Conservation (phyloP, 2,888 invertebrate species). For the Blastobasis adustella region DNA sequence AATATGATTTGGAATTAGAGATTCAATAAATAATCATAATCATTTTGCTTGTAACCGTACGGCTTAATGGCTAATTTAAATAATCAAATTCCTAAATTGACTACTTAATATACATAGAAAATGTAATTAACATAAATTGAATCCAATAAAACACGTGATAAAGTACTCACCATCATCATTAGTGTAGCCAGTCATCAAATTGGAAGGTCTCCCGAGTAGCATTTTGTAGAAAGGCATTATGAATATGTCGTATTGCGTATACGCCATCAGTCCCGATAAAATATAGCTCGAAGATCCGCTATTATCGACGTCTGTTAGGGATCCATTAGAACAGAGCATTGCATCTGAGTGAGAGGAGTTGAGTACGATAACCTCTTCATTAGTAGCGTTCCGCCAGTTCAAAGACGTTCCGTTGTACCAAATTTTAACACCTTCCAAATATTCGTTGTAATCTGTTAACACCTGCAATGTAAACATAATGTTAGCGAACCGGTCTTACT, state of each 20-base stretch:
- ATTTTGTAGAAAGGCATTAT: conserved; percentile 91
- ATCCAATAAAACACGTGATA: neutral
- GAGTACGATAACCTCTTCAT: conserved; percentile 42
- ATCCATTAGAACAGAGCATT: conserved; percentile 71
- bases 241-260: conserved; percentile 93
- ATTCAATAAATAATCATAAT: too few species aligned
- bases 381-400: conserved; percentile 59
- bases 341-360: conserved; percentile 41
- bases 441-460: conserved; percentile 69
- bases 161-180: conserved; percentile 82
- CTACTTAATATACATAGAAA: too few species aligned
- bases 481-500: neutral
- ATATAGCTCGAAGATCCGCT: conserved; percentile 82
- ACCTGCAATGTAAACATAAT: conserved; percentile 41
- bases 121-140: too few species aligned
- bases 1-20: too few species aligned
- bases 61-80: too few species aligned
- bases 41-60: too few species aligned
- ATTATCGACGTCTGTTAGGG: conserved; percentile 80
- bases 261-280: conserved; percentile 85
- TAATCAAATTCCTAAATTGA: too few species aligned
- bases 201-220: conserved; percentile 93
- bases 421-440: conserved; percentile 82
- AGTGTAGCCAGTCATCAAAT: conserved; percentile 89
- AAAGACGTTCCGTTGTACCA: conserved; percentile 67